These are phyloP conservation scores for Paramormyrops hopkinsi DNA, from an alignment of 2,797 vertebrate species.

Conservation along the genomic window DNA sequence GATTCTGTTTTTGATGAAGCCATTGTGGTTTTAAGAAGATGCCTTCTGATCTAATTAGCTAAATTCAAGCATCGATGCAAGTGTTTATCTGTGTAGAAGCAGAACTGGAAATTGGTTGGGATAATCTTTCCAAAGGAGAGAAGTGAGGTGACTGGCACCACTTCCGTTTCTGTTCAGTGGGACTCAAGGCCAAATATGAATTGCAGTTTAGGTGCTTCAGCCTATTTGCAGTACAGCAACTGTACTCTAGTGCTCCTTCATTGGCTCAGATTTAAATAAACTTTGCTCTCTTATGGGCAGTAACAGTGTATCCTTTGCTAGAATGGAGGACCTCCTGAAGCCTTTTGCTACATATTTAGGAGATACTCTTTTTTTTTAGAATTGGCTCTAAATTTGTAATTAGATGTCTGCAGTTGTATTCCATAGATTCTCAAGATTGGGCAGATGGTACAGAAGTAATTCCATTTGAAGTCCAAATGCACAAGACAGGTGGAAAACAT, in stretches of 20 bases:
- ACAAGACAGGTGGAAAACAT: not conserved
- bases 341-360: not conserved
- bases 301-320: not conserved
- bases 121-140: not conserved
- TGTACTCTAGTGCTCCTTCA: not conserved
- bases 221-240: not conserved
- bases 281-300: not conserved
- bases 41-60: not conserved
- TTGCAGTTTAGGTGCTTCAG: not conserved
- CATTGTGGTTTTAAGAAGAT: not conserved
- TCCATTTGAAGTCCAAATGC: not conserved
- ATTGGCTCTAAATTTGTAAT: not conserved
- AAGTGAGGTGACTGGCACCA: not conserved
- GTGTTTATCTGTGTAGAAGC: not conserved
- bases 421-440: not conserved
- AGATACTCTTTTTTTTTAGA: not conserved
- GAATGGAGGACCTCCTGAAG: not conserved
- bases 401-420: not conserved
- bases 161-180: not conserved
- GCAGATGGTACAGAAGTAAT: not conserved
- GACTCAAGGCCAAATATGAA: not conserved
- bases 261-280: not conserved
- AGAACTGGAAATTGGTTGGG: not conserved
- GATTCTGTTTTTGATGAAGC: not conserved
- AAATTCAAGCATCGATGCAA: not conserved